Evolutionary conservation across 2,113 vertebrate genomes (phyloP), one percentile per base, ranked within the genome.

Genomic region (Podilymbus podiceps): DNA sequence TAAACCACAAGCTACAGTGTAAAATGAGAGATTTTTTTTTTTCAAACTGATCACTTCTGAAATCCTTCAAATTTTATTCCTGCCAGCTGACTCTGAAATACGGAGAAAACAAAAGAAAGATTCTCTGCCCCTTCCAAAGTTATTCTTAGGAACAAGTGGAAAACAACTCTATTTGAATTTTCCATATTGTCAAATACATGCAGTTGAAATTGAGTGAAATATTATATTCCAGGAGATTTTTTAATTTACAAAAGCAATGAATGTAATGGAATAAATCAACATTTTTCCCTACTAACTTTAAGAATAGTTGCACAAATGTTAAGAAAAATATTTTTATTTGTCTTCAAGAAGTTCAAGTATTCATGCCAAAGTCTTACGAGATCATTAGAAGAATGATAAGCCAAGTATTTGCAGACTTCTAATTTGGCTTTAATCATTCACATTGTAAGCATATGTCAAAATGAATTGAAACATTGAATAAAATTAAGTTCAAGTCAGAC

Each of bases 401-500:
- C 31, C 7, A 21, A 55, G 12, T 50, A 55, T 22, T 38, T 67
- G 16, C 23, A 50, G 27, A 59, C 5, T 67, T 93, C 12, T 27
- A 38, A 33, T 55, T 89, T 52, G 2, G 1, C 69, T 85, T 62
- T 25, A 77, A 67, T 42, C 63, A 40, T 19, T 59, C 30, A 30
- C 0, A 0, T 17, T 83, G 15, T 56, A 53, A 63, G 8, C 12
- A 47, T 64, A 12, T 11, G 16, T 40, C 21, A 38, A 38, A 38
- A 38, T 38, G 38, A n/a, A n/a, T n/a, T n/a, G 24, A 87, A 89
- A 76, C 76, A 42, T 5, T 53, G 15, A 60, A 66, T 24, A 74
- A 94, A 85, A 88, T 42, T 49, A 67, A 46, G 21, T 25, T 87
- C 11, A 67, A 77, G 38, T 56, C 64, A 64, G 64, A 44, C 4